Evolutionary conservation across 2,797 vertebrate species (phyloP).

Genomic region (Rachycentron canadum): DNA sequence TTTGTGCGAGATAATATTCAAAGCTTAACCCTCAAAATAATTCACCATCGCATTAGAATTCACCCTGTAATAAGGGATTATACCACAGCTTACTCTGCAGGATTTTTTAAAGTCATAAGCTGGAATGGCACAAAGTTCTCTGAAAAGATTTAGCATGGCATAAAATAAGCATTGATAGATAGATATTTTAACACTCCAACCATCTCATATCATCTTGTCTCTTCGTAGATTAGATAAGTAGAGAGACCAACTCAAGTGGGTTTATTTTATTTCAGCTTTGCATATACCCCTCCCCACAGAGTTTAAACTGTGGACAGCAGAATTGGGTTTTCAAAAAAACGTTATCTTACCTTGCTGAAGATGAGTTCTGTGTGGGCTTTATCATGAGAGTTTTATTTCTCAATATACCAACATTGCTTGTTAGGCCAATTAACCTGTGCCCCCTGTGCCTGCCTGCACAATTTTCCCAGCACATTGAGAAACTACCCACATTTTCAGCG

Average conservation of each 20-base stretch:
- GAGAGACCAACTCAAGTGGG: conserved; percentile 14
- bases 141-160: conserved; percentile 26
- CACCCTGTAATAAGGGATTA: conserved; percentile 55
- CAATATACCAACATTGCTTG: conserved; percentile 32
- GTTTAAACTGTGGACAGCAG: conserved; percentile 1
- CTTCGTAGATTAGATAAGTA: not conserved
- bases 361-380: conserved; percentile 27
- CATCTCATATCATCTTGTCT: conserved; percentile 20
- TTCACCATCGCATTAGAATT: conserved; percentile 41
- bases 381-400: conserved; percentile 43
- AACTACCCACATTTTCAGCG: conserved; percentile 42
- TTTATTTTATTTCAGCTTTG: conserved; percentile 40
- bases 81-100: conserved; percentile 44
- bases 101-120: conserved; percentile 48
- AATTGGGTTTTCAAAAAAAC: conserved; percentile 15
- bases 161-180: conserved; percentile 36
- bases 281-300: conserved; percentile 9
- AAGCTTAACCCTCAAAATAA: conserved; percentile 59
- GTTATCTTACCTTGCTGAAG: conserved; percentile 18
- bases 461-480: conserved; percentile 43
- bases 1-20: conserved; percentile 47
- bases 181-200: conserved; percentile 16
- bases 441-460: conserved; percentile 21
- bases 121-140: conserved; percentile 49
- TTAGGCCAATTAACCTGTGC: conserved; percentile 60